phyloP scores from a whole-genome alignment of 2,797 vertebrate genomes.

The Bryconaethiops microstoma region DNA sequence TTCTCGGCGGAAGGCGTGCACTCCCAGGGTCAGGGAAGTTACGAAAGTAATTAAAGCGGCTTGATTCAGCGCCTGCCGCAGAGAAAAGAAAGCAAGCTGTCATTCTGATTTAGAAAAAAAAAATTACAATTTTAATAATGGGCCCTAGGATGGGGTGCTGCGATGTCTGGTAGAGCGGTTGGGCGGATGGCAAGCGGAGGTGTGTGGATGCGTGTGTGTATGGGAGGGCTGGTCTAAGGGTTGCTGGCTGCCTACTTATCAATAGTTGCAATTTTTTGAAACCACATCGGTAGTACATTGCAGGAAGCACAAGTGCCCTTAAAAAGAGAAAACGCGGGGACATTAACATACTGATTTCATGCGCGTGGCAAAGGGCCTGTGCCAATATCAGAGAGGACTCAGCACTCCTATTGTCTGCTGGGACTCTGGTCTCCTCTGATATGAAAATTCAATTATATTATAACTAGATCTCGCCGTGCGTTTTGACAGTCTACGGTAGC shows the following conservation, averaged over 20 bases:
- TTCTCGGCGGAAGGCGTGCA: conserved; percentile 72
- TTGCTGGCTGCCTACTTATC: conserved; percentile 93
- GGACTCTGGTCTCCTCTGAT: conserved; percentile 99
- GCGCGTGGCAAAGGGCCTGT: conserved; percentile 99
- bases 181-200: conserved; percentile 54
- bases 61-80: conserved; percentile 92
- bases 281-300: conserved; percentile 96
- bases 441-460: conserved; percentile 99
- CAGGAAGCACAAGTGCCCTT: conserved; percentile 98
- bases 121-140: conserved; percentile 99
- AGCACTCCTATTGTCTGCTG: conserved; percentile 99
- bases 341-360: conserved; percentile 99
- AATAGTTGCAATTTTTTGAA: conserved; percentile 94
- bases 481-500: conserved; percentile 98
- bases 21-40: conserved; percentile 88
- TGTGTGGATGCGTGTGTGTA: conserved; percentile 39
- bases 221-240: conserved; percentile 68
- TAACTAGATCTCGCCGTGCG: conserved; percentile 97
- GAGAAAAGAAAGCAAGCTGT: conserved; percentile 99
- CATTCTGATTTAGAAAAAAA: conserved; percentile 98
- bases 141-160: conserved; percentile 69
- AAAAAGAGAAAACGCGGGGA: conserved; percentile 94
- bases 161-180: conserved; percentile 72
- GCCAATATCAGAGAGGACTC: conserved; percentile 99
- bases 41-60: conserved; percentile 97